Conservation (phyloP, 2,113 vertebrate genomes). For the Chionodraco myersi region DNA sequence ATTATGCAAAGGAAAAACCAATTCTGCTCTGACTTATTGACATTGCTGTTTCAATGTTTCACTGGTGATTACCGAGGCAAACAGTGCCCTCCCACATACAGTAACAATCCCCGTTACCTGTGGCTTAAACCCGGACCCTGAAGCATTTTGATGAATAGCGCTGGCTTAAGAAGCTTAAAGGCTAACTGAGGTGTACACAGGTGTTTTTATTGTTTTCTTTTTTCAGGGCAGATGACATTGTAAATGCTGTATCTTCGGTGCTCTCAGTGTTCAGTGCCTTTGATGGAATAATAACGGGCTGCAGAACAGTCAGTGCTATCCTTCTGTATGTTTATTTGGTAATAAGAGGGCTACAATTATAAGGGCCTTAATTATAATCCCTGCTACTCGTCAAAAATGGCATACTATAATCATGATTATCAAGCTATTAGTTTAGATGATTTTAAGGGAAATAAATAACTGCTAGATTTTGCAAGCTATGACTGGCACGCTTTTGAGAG, state of each 20-base stretch:
- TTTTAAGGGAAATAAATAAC: background rate
- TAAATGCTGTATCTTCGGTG: slow-evolving; percentile 22
- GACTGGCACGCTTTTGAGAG: background rate
- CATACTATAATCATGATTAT: background rate
- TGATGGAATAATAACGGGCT: background rate
- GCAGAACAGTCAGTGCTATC: background rate
- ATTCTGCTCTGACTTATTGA: slow-evolving; percentile 61
- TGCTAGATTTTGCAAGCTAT: background rate
- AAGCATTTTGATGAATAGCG: slow-evolving; percentile 55
- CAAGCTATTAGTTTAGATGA: background rate
- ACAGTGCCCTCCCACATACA: slow-evolving; percentile 57
- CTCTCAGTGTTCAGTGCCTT: background rate
- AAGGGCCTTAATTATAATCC: slow-evolving; percentile 16
- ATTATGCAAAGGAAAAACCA: slow-evolving; percentile 58
- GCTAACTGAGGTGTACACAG: slow-evolving; percentile 49
- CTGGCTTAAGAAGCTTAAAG: slow-evolving; percentile 70
- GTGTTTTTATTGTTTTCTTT: slow-evolving; percentile 48
- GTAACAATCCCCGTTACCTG: slow-evolving; percentile 59
- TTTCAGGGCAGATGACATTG: slow-evolving; percentile 19
- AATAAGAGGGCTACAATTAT: background rate
- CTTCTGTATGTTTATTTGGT: slow-evolving; percentile 1
- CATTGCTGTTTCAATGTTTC: slow-evolving; percentile 51
- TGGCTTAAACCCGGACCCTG: slow-evolving; percentile 54
- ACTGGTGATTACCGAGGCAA: slow-evolving; percentile 64
- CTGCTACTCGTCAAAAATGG: background rate